These are phyloP conservation scores for Agonum fuliginosum DNA, from an alignment of 2,888 invertebrate genomes.

Conservation along the genomic window DNA sequence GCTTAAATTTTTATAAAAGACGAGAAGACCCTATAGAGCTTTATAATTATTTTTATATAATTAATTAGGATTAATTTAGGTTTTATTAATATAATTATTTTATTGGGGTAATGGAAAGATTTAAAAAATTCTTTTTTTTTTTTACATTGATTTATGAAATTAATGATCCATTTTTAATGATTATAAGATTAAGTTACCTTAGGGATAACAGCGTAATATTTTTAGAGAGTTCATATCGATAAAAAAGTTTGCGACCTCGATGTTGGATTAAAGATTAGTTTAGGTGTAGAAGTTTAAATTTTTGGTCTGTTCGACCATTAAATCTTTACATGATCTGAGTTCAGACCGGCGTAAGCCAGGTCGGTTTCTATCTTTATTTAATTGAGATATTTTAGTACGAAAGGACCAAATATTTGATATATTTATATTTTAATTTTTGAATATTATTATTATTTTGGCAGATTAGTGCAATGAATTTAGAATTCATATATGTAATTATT, in stretches of 20 bases:
- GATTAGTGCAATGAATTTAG: constrained; percentile 84
- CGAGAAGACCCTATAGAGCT: constrained; percentile 79
- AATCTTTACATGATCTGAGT: constrained; percentile 92
- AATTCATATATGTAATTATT: constrained; percentile 78
- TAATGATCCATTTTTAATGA: constrained; percentile 78
- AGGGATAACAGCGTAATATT: constrained; percentile 89
- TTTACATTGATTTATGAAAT: constrained; percentile 72
- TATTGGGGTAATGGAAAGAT: constrained; percentile 81
- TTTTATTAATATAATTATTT: constrained; percentile 73
- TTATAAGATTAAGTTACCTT: constrained; percentile 86
- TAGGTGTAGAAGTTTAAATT: constrained; percentile 80
- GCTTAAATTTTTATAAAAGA: constrained; percentile 69
- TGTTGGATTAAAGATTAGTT: constrained; percentile 88
- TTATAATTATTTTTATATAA: constrained; percentile 76
- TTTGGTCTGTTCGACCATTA: constrained; percentile 89
- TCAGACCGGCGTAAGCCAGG: constrained; percentile 90
- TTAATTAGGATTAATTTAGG: constrained; percentile 68
- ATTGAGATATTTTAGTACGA: constrained; percentile 83
- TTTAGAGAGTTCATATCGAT: constrained; percentile 84
- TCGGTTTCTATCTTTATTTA: constrained; percentile 86
- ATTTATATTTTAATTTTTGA: constrained; percentile 69
- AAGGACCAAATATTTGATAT: constrained; percentile 82
- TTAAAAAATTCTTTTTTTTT: constrained; percentile 75
- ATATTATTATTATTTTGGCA: constrained; percentile 76
- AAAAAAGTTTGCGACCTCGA: constrained; percentile 89